Evolutionary conservation across 2,797 vertebrate genomes (phyloP).

Genomic region (Cynodonichthys magdalenae): DNA sequence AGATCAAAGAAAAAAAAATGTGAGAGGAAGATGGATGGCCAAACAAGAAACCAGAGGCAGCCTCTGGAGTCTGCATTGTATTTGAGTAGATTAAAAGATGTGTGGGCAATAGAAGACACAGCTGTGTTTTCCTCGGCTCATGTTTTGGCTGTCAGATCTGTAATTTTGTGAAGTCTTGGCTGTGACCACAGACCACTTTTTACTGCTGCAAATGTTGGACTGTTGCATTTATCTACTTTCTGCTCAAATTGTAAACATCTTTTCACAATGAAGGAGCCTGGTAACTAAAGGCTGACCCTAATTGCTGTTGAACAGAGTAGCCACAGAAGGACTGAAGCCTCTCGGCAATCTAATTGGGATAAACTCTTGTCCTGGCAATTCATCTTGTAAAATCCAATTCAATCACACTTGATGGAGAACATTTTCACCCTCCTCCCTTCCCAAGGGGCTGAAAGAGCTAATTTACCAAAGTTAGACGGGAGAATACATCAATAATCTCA

Average conservation of each 20-base stretch:
- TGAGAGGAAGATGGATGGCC: constrained; percentile 45
- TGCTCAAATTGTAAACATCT: constrained; percentile 56
- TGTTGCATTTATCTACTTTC: constrained; percentile 56
- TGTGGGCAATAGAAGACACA: constrained; percentile 54
- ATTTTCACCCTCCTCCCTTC: constrained; percentile 61
- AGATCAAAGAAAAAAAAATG: constrained; percentile 46
- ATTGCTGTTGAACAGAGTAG: constrained; percentile 72
- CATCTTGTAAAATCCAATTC: constrained; percentile 80
- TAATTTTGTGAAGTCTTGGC: constrained; percentile 57
- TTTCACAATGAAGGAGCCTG: constrained; percentile 52
- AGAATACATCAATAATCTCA: constrained; percentile 71
- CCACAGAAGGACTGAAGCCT: constrained; percentile 60
- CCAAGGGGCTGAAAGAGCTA: constrained; percentile 60
- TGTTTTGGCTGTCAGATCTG: constrained; percentile 62
- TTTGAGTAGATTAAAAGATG: constrained; percentile 60
- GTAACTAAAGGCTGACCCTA: constrained; percentile 68
- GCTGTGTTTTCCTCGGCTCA: constrained; percentile 52
- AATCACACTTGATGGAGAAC: constrained; percentile 75
- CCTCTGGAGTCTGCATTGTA: constrained; percentile 38
- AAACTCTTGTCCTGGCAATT: constrained; percentile 77
- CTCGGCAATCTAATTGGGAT: constrained; percentile 74
- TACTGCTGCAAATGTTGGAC: constrained; percentile 40
- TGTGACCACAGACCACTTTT: constrained; percentile 43
- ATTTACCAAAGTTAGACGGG: constrained; percentile 60
- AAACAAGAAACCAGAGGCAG: constrained; percentile 48